Evolutionary conservation across 2,113 vertebrate genomes (phyloP).

Genomic region (Emydura subglobosa): DNA sequence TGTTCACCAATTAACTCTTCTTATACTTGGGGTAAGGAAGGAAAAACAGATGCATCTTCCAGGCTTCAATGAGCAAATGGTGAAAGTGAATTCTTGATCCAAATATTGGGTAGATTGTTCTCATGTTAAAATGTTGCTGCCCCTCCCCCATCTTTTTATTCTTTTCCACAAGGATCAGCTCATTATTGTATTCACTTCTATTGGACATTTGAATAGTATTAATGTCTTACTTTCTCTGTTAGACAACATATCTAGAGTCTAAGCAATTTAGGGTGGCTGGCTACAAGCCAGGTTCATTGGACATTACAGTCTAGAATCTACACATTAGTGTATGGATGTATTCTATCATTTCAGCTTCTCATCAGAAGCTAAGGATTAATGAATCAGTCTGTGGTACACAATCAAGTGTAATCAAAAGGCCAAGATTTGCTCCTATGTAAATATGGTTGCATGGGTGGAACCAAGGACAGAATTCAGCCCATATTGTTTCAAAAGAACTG

Average conservation of each 20-base stretch:
- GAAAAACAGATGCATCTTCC: background rate
- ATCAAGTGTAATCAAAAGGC: background rate
- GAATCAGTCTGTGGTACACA: background rate
- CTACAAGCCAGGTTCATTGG: accelerated
- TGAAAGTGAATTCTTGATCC: background rate
- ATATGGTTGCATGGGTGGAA: accelerated
- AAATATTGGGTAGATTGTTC: background rate
- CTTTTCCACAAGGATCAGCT: background rate
- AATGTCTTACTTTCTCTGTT: background rate
- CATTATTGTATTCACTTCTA: background rate
- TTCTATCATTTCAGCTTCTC: background rate
- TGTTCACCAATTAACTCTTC: background rate
- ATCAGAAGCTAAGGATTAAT: background rate
- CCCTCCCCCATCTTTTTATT: background rate
- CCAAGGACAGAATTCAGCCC: accelerated
- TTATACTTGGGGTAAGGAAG: background rate
- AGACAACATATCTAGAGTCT: accelerated
- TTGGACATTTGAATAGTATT: background rate
- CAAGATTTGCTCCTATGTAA: background rate
- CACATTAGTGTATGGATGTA: accelerated
- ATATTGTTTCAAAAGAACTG: background rate
- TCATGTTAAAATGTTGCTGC: background rate
- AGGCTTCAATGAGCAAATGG: background rate
- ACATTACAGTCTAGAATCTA: background rate
- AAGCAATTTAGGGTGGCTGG: background rate